phyloP scores from a whole-genome alignment of 2,113 vertebrate species.

The Lucifuga dentata region DNA sequence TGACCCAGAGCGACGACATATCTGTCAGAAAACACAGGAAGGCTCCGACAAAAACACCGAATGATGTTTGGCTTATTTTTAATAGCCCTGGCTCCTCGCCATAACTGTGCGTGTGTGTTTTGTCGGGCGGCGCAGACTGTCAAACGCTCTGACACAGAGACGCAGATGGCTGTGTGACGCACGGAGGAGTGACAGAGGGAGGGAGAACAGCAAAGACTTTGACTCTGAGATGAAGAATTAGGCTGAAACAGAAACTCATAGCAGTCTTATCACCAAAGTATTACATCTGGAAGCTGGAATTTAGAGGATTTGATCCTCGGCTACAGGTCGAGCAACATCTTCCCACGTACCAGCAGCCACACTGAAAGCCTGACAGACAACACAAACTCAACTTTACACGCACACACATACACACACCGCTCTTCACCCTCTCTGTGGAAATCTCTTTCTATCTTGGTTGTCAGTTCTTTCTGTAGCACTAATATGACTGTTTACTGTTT shows the following conservation, averaged over 20 bases:
- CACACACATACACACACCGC: too few species aligned
- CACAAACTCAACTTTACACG: too few species aligned
- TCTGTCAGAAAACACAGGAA: neutral
- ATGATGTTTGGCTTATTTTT: neutral
- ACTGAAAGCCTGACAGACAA: too few species aligned
- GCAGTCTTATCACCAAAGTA: slow-evolving; percentile 41
- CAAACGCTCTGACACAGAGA: slow-evolving; percentile 59
- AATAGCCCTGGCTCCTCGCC: neutral
- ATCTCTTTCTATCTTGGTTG: too few species aligned
- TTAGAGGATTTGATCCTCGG: slow-evolving; percentile 47
- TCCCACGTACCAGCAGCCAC: neutral
- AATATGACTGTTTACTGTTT: too few species aligned
- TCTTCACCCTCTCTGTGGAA: too few species aligned
- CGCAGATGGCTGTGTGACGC: slow-evolving; percentile 81
- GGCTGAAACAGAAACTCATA: too few species aligned
- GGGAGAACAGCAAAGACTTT: slow-evolving; percentile 46
- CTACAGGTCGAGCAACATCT: slow-evolving; percentile 32
- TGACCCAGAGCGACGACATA: too few species aligned
- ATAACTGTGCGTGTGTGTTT: slow-evolving; percentile 29
- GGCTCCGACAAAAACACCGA: slow-evolving; percentile 11
- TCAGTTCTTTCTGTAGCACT: too few species aligned
- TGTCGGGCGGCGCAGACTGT: slow-evolving; percentile 45
- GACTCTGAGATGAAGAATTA: slow-evolving; percentile 63
- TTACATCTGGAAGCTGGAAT: slow-evolving; percentile 28
- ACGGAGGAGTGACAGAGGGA: slow-evolving; percentile 20